Percentiles rank a stretch among this genome's conserved stretches.
phyloP scores from a whole-genome alignment of 2,797 vertebrate genomes.

The Euphonia xanthogaster region DNA sequence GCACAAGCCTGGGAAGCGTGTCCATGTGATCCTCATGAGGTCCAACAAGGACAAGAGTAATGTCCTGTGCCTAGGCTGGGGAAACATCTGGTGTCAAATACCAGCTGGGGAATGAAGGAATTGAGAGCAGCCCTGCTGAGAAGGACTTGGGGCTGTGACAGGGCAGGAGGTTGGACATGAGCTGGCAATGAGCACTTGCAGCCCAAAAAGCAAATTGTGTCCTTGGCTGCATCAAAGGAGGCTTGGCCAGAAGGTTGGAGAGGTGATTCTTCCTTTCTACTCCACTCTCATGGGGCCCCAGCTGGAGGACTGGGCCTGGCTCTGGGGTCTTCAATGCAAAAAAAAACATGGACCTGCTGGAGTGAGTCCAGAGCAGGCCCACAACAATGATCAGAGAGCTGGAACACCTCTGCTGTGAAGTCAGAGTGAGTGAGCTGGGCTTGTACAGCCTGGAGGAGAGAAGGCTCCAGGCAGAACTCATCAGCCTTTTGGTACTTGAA shows the following conservation, averaged over 20 bases:
- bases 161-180: background rate
- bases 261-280: background rate
- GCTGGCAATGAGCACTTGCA: background rate
- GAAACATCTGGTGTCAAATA: no score
- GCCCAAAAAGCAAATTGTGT: background rate
- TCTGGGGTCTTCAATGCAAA: background rate
- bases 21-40: background rate
- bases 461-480: background rate
- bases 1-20: background rate
- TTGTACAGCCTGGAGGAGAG: background rate
- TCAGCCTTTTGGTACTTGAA: background rate
- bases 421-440: background rate
- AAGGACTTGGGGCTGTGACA: rapidly evolving
- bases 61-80: rapidly evolving
- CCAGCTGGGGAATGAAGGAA: background rate
- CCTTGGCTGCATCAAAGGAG: background rate
- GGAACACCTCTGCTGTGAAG: background rate
- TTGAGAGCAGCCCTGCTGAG: background rate
- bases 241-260: background rate
- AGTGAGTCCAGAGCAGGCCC: background rate
- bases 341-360: background rate
- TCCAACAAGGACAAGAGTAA: background rate
- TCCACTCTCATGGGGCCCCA: background rate
- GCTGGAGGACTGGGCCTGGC: background rate
- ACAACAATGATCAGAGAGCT: background rate